phyloP scores from a whole-genome alignment of 2,113 vertebrate genomes.

The Xyrauchen texanus region DNA sequence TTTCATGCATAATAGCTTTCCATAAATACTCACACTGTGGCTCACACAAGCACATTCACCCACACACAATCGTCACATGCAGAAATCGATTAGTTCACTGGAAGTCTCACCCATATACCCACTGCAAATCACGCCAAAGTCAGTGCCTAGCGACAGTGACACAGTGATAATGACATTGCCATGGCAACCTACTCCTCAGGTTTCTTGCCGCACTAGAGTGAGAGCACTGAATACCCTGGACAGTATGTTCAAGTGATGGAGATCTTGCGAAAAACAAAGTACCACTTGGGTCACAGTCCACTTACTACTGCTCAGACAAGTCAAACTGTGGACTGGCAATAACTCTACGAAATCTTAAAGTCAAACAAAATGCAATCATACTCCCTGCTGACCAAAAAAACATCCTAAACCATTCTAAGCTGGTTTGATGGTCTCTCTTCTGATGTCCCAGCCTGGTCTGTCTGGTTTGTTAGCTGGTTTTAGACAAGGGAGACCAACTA shows the following conservation, averaged over 20 bases:
- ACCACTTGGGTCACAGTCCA: conserved; percentile 28
- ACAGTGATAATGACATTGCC: conserved; percentile 47
- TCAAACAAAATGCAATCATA: no score
- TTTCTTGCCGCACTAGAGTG: conserved; percentile 20
- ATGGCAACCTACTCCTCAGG: conserved; percentile 42
- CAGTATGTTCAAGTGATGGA: conserved; percentile 27
- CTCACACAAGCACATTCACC: conserved; percentile 22
- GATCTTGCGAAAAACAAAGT: conserved; percentile 10
- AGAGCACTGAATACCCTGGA: conserved; percentile 25
- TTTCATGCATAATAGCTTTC: conserved; percentile 35
- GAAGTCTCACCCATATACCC: conserved; percentile 38
- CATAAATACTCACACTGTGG: background rate
- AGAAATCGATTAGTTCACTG: conserved; percentile 38
- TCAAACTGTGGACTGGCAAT: no score
- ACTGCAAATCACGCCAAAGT: conserved; percentile 5
- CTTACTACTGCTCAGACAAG: background rate
- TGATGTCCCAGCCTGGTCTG: no score
- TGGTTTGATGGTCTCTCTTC: no score
- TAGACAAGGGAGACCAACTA: no score
- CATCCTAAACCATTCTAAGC: no score
- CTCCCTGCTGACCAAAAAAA: no score
- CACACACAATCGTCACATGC: conserved; percentile 29
- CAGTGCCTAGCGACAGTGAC: conserved; percentile 35
- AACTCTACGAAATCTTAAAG: no score
- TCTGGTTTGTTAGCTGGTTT: no score